These are phyloP conservation scores for Chloroclysta siterata DNA, from an alignment of 2,888 invertebrate genomes.

Conservation along the genomic window DNA sequence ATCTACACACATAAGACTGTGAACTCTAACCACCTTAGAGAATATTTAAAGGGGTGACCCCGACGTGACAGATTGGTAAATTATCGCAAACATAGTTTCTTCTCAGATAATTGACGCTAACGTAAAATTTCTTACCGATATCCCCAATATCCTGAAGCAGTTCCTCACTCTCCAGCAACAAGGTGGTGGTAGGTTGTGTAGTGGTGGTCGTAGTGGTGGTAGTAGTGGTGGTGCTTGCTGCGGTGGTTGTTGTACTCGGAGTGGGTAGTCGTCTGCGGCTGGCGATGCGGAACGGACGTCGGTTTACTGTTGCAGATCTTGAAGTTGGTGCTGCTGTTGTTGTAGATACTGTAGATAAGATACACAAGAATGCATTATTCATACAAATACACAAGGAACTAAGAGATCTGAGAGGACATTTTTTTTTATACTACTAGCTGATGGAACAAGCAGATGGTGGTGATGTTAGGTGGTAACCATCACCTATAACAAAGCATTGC, in stretches of 20 bases:
- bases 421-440: too few relatives aligned
- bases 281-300: slow-evolving; percentile 69
- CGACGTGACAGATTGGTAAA: too few relatives aligned
- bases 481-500: too few relatives aligned
- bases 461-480: too few relatives aligned
- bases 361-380: background rate
- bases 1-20: too few relatives aligned
- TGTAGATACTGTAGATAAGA: slow-evolving; percentile 7
- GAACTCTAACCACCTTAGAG: too few relatives aligned
- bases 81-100: too few relatives aligned
- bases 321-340: slow-evolving; percentile 42
- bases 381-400: too few relatives aligned
- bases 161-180: slow-evolving; percentile 63
- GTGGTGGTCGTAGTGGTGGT: slow-evolving; percentile 48
- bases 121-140: slow-evolving; percentile 53
- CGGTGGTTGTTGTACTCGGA: slow-evolving; percentile 46
- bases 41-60: too few relatives aligned
- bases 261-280: slow-evolving; percentile 60
- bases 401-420: too few relatives aligned
- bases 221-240: slow-evolving; percentile 37
- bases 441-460: too few relatives aligned
- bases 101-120: background rate
- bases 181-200: slow-evolving; percentile 44
- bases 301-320: slow-evolving; percentile 47
- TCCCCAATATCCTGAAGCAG: slow-evolving; percentile 70